Conservation (phyloP, 1,140 invertebrate genomes). For the Monomorium pharaonis region DNA sequence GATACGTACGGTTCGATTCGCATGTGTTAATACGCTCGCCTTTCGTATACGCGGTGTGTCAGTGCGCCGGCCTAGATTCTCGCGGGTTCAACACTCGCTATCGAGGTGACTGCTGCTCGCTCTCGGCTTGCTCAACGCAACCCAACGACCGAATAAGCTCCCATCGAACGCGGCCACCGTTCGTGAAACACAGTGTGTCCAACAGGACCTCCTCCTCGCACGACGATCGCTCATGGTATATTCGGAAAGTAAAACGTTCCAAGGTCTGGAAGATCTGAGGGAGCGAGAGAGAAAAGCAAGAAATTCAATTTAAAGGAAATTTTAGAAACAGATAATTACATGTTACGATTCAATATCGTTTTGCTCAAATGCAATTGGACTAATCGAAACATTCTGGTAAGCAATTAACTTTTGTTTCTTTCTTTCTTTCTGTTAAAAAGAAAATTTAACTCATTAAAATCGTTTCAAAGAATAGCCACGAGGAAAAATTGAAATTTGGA, state of each 20-base stretch:
- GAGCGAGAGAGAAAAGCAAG: background rate
- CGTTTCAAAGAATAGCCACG: background rate
- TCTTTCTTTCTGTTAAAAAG: no score
- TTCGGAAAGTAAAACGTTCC: constrained; percentile 9
- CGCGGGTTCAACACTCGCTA: constrained; percentile 85
- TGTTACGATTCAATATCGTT: background rate
- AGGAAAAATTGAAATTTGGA: background rate
- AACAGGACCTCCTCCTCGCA: constrained; percentile 59
- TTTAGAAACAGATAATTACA: background rate
- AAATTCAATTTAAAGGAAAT: background rate
- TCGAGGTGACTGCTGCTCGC: constrained; percentile 84
- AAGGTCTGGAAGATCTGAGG: constrained; percentile 8
- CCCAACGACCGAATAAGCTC: constrained; percentile 78
- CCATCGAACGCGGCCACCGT: constrained; percentile 67
- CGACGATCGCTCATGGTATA: background rate
- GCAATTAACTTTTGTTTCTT: background rate
- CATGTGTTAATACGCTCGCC: constrained; percentile 69
- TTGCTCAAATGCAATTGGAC: background rate
- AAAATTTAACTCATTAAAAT: background rate
- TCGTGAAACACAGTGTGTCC: constrained; percentile 63
- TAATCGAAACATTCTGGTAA: background rate
- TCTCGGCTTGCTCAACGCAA: constrained; percentile 82
- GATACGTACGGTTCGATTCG: constrained; percentile 48
- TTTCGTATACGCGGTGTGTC: constrained; percentile 77
- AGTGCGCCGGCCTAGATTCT: constrained; percentile 83